Conservation (phyloP, 1,140 invertebrate genomes). For the Orchesella cincta region DNA sequence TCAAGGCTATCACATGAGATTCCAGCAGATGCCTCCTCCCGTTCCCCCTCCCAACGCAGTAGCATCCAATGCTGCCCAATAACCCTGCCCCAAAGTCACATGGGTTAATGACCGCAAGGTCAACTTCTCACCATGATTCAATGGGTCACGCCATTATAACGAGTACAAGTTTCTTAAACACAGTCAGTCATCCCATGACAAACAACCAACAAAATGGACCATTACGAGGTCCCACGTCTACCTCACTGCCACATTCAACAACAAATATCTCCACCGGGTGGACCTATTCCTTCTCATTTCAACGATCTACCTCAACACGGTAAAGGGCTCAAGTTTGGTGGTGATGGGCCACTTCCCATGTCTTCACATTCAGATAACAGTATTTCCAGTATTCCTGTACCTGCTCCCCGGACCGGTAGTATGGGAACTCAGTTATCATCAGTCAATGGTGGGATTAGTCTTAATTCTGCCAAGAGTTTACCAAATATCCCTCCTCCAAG, state of each 20-base stretch:
- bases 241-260: slow-evolving; percentile 11
- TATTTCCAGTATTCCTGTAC: background rate
- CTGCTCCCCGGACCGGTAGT: background rate
- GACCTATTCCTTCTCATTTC: slow-evolving; percentile 20
- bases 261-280: slow-evolving; percentile 14
- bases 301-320: background rate
- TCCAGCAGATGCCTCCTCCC: slow-evolving; percentile 24
- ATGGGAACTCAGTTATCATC: background rate
- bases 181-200: slow-evolving; percentile 6
- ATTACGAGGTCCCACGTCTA: background rate
- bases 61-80: no score
- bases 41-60: background rate
- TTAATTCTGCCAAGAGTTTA: background rate
- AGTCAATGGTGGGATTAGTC: background rate
- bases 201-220: background rate
- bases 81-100: background rate
- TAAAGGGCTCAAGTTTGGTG: background rate
- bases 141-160: slow-evolving; percentile 17
- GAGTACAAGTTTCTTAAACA: slow-evolving; percentile 19
- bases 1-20: slow-evolving; percentile 51
- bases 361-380: background rate
- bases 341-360: background rate
- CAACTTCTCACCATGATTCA: slow-evolving; percentile 6
- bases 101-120: slow-evolving; percentile 10
- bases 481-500: background rate